A percentile compares a stretch with the other conserved stretches of the same genome.
phyloP scores from a whole-genome alignment of 2,797 vertebrate species.

The Clangula hyemalis region DNA sequence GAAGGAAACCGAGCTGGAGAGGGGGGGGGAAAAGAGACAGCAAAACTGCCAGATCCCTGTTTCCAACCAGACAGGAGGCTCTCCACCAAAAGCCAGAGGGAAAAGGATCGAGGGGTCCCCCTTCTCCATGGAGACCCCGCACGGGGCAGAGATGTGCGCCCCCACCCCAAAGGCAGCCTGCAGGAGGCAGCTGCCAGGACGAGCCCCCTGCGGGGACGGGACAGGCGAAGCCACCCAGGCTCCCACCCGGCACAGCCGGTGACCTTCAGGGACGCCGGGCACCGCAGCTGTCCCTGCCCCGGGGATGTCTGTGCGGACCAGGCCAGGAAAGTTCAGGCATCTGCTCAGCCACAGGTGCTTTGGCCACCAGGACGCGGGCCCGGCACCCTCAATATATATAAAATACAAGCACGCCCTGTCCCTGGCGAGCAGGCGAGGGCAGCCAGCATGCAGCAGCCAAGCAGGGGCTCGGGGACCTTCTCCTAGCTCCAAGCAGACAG shows the following conservation, averaged over 20 bases:
- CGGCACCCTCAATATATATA: background rate
- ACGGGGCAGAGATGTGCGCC: no score
- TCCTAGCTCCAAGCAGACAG: background rate
- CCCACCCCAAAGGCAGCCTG: no score
- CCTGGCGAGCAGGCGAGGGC: background rate
- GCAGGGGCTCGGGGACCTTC: background rate
- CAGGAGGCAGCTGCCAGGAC: no score
- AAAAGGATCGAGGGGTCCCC: no score
- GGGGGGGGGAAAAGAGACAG: background rate
- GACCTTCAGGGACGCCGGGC: slow-evolving; percentile 31
- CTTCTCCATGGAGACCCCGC: no score
- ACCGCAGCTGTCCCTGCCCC: background rate
- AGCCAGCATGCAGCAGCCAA: background rate
- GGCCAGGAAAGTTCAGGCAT: slow-evolving; percentile 7
- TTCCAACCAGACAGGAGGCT: no score
- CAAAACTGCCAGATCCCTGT: no score
- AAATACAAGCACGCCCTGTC: background rate
- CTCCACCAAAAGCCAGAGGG: no score
- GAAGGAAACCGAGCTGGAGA: background rate
- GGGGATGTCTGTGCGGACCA: accelerated
- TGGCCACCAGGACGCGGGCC: background rate
- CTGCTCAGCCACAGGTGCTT: background rate
- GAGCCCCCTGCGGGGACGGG: no score
- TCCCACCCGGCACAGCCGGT: background rate
- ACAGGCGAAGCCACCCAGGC: background rate